A percentile compares a stretch with the other conserved stretches of the same genome.
These are phyloP conservation scores for Lasioglossum morio DNA, from an alignment of 2,888 invertebrate genomes.

Conservation along the genomic window DNA sequence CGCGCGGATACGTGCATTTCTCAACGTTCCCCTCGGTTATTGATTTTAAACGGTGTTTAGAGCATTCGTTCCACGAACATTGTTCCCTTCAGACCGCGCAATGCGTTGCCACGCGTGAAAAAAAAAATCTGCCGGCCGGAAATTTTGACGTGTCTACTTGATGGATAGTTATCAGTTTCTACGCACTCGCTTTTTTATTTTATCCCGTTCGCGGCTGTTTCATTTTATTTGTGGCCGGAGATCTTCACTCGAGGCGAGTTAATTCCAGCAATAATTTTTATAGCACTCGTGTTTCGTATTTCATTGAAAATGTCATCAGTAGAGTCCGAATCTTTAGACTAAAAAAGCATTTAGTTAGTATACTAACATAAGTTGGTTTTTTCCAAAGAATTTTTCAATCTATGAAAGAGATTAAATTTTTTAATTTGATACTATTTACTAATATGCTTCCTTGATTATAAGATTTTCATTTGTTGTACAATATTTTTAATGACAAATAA, in stretches of 20 bases:
- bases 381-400: background rate
- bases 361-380: background rate
- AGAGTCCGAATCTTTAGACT: background rate
- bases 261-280: background rate
- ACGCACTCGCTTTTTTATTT: background rate
- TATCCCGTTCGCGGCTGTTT: background rate
- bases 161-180: slow-evolving; percentile 7
- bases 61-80: slow-evolving; percentile 21
- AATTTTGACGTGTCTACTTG: background rate
- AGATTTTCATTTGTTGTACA: background rate
- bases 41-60: slow-evolving; percentile 45
- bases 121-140: background rate
- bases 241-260: background rate
- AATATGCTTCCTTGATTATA: background rate
- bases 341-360: background rate
- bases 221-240: background rate
- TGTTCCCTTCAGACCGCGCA: background rate
- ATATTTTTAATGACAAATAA: background rate
- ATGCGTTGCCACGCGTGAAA: no score
- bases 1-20: slow-evolving; percentile 39
- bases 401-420: background rate
- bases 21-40: slow-evolving; percentile 39
- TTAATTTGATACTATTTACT: background rate
- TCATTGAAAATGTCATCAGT: background rate
- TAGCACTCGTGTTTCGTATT: background rate